Percentiles rank a stretch among this genome's conserved stretches.
Conservation (phyloP, 2,797 vertebrate species). For the Otolemur crassicaudatus region DNA sequence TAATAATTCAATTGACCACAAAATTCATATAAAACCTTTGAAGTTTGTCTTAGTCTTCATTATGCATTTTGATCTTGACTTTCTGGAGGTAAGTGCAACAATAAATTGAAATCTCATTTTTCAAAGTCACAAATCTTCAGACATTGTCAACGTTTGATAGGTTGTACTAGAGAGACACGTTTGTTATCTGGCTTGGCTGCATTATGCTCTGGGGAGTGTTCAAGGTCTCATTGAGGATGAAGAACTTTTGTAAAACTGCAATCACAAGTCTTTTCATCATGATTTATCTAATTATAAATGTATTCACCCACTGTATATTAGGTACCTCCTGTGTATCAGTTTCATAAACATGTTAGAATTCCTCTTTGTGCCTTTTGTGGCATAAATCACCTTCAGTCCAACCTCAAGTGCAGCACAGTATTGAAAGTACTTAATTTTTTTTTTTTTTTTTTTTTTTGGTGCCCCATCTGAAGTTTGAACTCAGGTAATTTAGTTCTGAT, state of each 20-base stretch:
- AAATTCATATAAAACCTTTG: not conserved
- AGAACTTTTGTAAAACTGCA: conserved; percentile 21
- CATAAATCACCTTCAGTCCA: not conserved
- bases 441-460: no score
- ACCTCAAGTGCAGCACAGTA: not conserved
- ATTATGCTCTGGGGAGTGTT: not conserved
- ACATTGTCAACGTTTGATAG: not conserved
- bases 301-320: not conserved
- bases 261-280: not conserved
- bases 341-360: not conserved
- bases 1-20: not conserved
- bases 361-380: not conserved
- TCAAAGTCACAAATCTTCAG: not conserved
- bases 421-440: no score
- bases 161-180: not conserved
- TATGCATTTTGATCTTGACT: conserved; percentile 1
- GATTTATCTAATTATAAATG: not conserved
- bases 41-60: not conserved
- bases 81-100: not conserved
- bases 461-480: no score
- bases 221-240: not conserved
- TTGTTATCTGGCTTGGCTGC: not conserved
- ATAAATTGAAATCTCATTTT: not conserved
- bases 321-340: not conserved
- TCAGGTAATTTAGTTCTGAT: not conserved